These are phyloP conservation scores for Dione vanillae DNA, from an alignment of 2,888 invertebrate species.

Conservation along the genomic window DNA sequence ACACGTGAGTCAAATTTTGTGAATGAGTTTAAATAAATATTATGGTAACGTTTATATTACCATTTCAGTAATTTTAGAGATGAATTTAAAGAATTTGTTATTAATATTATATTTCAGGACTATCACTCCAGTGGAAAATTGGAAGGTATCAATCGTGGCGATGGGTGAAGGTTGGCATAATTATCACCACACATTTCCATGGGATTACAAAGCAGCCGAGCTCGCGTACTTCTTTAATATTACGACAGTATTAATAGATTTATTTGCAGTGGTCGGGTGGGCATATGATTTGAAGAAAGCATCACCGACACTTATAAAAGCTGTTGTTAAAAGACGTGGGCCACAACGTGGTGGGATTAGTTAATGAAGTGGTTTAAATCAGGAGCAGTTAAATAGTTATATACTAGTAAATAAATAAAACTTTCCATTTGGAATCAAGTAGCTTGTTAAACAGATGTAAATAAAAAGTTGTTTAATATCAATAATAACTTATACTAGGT, in stretches of 20 bases:
- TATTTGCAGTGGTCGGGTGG: conserved; percentile 89
- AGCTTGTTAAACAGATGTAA: too few relatives aligned
- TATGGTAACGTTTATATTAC: too few relatives aligned
- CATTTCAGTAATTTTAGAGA: too few relatives aligned
- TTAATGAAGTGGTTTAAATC: too few relatives aligned
- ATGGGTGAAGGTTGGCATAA: conserved; percentile 97
- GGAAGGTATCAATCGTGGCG: conserved; percentile 88
- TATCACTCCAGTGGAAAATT: conserved; percentile 92
- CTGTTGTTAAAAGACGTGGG: conserved; percentile 83
- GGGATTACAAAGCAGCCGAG: conserved; percentile 96
- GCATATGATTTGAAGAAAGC: conserved; percentile 90
- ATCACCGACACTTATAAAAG: conserved; percentile 79
- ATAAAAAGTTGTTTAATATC: too few relatives aligned
- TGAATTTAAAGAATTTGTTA: too few relatives aligned
- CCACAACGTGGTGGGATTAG: too few relatives aligned
- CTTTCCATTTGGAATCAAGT: too few relatives aligned
- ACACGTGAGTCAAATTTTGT: conserved; percentile 82
- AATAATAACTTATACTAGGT: too few relatives aligned
- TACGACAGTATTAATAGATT: conserved; percentile 88
- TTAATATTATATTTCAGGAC: too few relatives aligned
- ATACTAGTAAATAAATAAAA: neutral
- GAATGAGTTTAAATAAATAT: neutral
- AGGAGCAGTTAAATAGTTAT: neutral
- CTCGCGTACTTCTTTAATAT: conserved; percentile 88
- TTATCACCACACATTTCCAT: conserved; percentile 96